Evolutionary conservation across 2,113 vertebrate species (phyloP).

Genomic region (Galeopterus variegatus): DNA sequence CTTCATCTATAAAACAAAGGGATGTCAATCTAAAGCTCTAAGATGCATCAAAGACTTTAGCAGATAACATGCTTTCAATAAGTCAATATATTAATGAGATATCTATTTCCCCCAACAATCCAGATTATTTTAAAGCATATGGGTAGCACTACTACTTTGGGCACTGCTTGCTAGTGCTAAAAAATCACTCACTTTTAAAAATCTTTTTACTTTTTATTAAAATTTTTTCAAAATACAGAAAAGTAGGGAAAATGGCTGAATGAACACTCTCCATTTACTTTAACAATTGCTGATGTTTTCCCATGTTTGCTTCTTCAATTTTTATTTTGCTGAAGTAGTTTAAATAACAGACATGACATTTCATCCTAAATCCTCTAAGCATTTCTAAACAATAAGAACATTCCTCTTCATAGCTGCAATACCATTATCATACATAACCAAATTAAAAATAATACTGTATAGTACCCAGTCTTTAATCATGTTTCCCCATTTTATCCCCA

Average conservation of each 20-base stretch:
- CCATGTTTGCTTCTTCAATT: conserved; percentile 54
- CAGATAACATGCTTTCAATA: conserved; percentile 1
- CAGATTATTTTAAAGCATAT: conserved; percentile 22
- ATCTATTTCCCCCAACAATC: neutral
- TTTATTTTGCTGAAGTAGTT: conserved; percentile 48
- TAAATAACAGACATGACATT: conserved; percentile 15
- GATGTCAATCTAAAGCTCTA: neutral
- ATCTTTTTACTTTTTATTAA: conserved; percentile 13
- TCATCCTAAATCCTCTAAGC: neutral
- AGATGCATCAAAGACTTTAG: neutral
- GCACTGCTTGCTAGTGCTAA: neutral
- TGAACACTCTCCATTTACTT: conserved; percentile 15
- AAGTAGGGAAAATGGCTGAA: conserved; percentile 20
- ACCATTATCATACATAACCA: conserved; percentile 15
- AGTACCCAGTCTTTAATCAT: conserved; percentile 12
- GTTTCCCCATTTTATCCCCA: conserved; percentile 7
- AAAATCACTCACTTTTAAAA: conserved; percentile 10
- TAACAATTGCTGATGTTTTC: conserved; percentile 24
- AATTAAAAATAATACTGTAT: conserved; percentile 35
- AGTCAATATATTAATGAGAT: conserved; percentile 16
- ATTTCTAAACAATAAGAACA: conserved; percentile 56
- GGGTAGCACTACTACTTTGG: neutral
- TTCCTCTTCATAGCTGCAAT: conserved; percentile 22
- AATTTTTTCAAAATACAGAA: conserved; percentile 21
- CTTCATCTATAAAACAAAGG: conserved; percentile 24